A percentile compares a stretch with the other conserved stretches of the same genome.
Conservation (phyloP, 2,888 invertebrate genomes). For the Mechanitis messenoides region DNA sequence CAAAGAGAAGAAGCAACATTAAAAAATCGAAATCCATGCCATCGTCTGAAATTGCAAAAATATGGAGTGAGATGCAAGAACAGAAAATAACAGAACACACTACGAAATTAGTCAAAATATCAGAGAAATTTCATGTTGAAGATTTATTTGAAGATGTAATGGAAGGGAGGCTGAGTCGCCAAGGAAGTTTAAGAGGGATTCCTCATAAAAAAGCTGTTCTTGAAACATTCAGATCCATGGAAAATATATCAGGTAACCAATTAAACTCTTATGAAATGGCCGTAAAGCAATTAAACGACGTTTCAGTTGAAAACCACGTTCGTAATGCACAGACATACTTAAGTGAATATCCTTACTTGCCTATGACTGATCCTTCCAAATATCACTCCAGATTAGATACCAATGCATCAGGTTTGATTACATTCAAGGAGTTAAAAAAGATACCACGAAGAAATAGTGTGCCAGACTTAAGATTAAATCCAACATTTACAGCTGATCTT, state of each 20-base stretch:
- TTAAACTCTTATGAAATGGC: conserved; percentile 63
- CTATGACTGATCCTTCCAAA: conserved; percentile 68
- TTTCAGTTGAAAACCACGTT: conserved; percentile 50
- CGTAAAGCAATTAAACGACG: conserved; percentile 52
- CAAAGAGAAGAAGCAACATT: conserved; percentile 37
- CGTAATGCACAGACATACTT: conserved; percentile 67
- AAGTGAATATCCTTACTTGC: conserved; percentile 69
- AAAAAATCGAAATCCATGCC: conserved; percentile 66
- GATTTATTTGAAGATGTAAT: conserved; percentile 70
- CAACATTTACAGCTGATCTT: conserved; percentile 58
- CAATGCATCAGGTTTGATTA: conserved; percentile 66
- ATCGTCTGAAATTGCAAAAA: conserved; percentile 64
- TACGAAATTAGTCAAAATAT: conserved; percentile 63
- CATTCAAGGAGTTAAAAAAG: conserved; percentile 58
- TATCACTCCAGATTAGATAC: conserved; percentile 66
- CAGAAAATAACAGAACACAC: conserved; percentile 36
- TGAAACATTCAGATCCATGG: conserved; percentile 72
- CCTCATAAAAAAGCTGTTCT: conserved; percentile 74
- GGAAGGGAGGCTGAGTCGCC: conserved; percentile 64
- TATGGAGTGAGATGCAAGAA: conserved; percentile 58
- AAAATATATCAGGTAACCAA: conserved; percentile 56
- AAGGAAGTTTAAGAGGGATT: conserved; percentile 72
- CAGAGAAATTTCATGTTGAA: conserved; percentile 72
- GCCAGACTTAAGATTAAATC: conserved; percentile 64
- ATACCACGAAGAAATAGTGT: conserved; percentile 67